Percentiles rank a stretch among this genome's conserved stretches.
Evolutionary conservation across 2,113 vertebrate genomes (phyloP).

Genomic region (Chloroceryle aenea): DNA sequence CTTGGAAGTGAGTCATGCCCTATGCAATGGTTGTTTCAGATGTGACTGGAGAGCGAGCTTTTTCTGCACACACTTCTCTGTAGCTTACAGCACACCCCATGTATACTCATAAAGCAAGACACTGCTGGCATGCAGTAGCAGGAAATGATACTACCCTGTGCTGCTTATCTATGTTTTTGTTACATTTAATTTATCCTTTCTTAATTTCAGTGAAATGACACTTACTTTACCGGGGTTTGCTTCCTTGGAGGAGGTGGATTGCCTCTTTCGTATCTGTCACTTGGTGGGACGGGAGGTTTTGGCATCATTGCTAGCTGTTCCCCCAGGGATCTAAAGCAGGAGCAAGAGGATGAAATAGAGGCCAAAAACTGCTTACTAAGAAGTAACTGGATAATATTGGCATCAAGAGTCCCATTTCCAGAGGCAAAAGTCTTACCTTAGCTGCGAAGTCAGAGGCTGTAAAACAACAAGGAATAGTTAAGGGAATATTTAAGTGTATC

Average conservation of each 20-base stretch:
- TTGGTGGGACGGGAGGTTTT: slow-evolving; percentile 81
- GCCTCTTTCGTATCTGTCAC: slow-evolving; percentile 73
- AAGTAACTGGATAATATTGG: background rate
- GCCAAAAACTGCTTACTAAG: background rate
- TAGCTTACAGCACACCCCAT: background rate
- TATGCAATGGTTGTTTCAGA: background rate
- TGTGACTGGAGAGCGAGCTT: background rate
- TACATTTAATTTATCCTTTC: background rate
- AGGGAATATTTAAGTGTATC: background rate
- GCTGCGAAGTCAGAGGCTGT: slow-evolving; percentile 57
- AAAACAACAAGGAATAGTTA: slow-evolving; percentile 31
- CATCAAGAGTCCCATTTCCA: background rate
- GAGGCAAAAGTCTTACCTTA: slow-evolving; percentile 72
- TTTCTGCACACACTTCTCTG: background rate
- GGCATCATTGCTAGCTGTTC: slow-evolving; percentile 76
- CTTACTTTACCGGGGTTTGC: slow-evolving; percentile 58
- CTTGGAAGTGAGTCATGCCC: background rate
- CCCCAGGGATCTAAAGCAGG: slow-evolving; percentile 57
- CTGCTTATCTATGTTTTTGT: background rate
- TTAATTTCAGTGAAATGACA: background rate
- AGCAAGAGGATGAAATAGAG: background rate
- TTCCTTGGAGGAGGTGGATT: slow-evolving; percentile 69
- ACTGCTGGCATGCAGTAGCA: background rate
- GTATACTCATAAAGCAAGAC: background rate
- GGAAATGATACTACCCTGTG: background rate